phyloP scores from a whole-genome alignment of 2,113 vertebrate species.

The Hyperopisus bebe region DNA sequence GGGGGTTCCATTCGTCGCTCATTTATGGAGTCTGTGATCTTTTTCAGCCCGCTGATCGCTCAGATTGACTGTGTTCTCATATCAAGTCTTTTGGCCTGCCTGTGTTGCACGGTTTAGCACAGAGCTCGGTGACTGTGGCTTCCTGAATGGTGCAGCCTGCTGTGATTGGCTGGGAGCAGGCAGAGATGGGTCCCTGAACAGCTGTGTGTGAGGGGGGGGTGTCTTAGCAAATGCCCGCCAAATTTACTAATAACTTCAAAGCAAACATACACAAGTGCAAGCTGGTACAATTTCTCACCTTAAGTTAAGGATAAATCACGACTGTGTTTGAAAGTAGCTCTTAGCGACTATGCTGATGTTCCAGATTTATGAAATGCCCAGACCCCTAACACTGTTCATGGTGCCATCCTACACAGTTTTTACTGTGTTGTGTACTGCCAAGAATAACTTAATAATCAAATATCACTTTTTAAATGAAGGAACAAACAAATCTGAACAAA shows the following conservation, averaged over 20 bases:
- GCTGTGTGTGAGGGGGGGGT: background rate
- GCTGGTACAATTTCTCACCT: background rate
- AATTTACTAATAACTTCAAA: background rate
- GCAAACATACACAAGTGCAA: background rate
- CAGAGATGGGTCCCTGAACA: background rate
- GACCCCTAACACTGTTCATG: background rate
- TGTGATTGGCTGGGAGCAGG: background rate
- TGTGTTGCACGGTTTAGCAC: background rate
- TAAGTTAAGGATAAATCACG: background rate
- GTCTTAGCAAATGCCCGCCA: background rate
- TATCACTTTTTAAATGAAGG: background rate
- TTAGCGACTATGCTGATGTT: background rate
- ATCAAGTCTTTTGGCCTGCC: background rate
- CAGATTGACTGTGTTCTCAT: conserved; percentile 7
- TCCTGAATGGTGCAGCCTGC: background rate
- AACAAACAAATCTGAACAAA: conserved; percentile 50
- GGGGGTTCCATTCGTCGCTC: background rate
- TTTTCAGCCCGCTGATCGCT: conserved; percentile 2
- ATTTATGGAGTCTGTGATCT: background rate
- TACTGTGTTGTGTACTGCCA: background rate
- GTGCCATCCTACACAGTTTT: background rate
- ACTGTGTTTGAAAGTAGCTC: background rate
- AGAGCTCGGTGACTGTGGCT: background rate
- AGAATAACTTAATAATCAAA: background rate
- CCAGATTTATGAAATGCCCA: background rate